Base-by-base conservation (phyloP, 2,797 vertebrate species). In the Oceanodroma leucorhoa region DNA sequence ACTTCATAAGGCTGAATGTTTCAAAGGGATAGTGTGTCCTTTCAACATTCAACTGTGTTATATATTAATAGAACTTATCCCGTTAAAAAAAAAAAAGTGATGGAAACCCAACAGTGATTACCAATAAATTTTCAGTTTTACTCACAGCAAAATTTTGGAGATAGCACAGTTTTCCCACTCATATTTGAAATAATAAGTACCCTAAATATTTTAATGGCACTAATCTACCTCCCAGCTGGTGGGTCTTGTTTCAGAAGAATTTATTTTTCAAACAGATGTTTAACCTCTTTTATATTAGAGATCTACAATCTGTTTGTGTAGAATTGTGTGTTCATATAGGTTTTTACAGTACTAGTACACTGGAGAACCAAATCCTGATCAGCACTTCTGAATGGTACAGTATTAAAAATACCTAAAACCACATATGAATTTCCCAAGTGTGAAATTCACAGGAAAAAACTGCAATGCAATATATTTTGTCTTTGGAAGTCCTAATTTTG, bases 181-280 rank as follows among this genome's bases (percentile, higher is more conserved):
- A 40, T 54, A 9, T 79, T 90, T 87, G 61, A 70, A 92, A 84
- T 43, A 64, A 38, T 83, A 89, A 92, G 69, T 95, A 93, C 95
- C 78, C 92, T 91, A 84, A 83, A 89, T 75, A 82, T 94, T 89
- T 79, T 79, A 69, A 82, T 95, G 87, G 91, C 91, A 93, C 89
- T 92, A 67, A 89, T 87, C 94, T 97, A 96, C 94, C 96, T 96
- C 96, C 94, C 83, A 82, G 81, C 67, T 93, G 93, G 91, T 83
- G 95, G 90, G 66, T 88, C 66, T 93, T 80, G 22, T 86, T 93
- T 73, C 43, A 45, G 62, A 73, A 81, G 20, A 77, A 70, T 85
- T 90, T 87, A 60, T 91, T 96, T 95, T 94, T 83, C 46, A 78
- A 75, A 58, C 60, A 83, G 89, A 29, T 82, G 57, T 70, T 90